phyloP scores from a whole-genome alignment of 2,888 invertebrate species.

The Neuroscelio doddi region DNA sequence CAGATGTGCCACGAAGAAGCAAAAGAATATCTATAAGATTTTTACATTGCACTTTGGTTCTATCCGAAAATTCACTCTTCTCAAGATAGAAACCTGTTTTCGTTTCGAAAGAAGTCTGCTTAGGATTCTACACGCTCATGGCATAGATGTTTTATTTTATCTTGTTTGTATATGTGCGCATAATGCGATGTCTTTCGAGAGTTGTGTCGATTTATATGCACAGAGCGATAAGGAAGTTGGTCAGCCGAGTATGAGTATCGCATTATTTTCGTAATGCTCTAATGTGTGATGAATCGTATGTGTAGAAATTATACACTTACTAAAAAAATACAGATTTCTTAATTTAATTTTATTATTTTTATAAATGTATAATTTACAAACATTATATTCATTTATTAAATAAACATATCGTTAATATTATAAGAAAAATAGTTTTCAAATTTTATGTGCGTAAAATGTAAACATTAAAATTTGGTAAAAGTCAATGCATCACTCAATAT shows the following conservation, averaged over 20 bases:
- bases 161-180: conserved; percentile 42
- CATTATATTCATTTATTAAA: too few species aligned
- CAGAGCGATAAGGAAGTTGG: conserved; percentile 41
- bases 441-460: too few species aligned
- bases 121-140: conserved; percentile 54
- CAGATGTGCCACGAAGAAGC: neutral
- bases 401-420: too few species aligned
- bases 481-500: too few species aligned
- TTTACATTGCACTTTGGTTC: conserved; percentile 21
- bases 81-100: conserved; percentile 57
- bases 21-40: conserved; percentile 20
- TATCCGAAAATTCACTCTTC: conserved; percentile 47
- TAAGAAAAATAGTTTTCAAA: too few species aligned
- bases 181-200: conserved; percentile 36
- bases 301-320: neutral
- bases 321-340: too few species aligned
- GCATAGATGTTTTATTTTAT: conserved; percentile 33
- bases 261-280: conserved; percentile 37
- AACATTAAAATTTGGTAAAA: too few species aligned
- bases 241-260: conserved; percentile 32
- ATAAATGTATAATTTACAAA: too few species aligned
- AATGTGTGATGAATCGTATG: conserved; percentile 7
- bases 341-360: too few species aligned
- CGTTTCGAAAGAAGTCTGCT: conserved; percentile 52
- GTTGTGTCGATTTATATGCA: conserved; percentile 39